These are phyloP conservation scores for Gorsachius goisagi DNA, from an alignment of 2,113 vertebrate genomes.

Conservation along the genomic window DNA sequence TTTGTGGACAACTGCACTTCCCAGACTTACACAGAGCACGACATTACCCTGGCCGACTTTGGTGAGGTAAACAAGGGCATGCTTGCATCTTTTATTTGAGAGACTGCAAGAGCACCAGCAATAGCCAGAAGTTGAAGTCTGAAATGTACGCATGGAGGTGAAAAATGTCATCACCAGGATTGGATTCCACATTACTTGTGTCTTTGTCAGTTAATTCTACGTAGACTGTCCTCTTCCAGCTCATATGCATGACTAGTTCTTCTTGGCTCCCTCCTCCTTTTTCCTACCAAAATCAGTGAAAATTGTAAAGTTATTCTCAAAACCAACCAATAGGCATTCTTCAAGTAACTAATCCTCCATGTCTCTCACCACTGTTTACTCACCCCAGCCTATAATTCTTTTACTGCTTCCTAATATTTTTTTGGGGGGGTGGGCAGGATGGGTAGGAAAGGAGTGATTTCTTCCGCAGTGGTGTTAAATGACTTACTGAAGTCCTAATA, in stretches of 20 bases:
- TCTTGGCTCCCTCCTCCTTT: not conserved
- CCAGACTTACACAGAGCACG: not conserved
- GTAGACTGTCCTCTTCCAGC: not conserved
- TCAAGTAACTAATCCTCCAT: not conserved
- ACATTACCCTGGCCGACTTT: not conserved
- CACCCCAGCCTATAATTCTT: not conserved
- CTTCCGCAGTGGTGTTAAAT: not conserved
- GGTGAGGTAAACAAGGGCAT: not conserved
- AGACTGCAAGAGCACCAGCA: not conserved
- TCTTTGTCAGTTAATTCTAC: not conserved
- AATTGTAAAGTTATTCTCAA: not conserved
- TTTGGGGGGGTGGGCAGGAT: accelerated
- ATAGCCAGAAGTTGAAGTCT: not conserved
- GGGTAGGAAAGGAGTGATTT: not conserved
- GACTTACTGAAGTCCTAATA: not conserved
- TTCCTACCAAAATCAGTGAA: not conserved
- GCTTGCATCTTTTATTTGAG: not conserved
- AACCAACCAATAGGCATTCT: not conserved
- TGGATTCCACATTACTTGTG: not conserved
- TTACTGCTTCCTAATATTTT: not conserved
- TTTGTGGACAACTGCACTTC: not conserved
- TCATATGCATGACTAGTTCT: not conserved
- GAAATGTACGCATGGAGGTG: not conserved
- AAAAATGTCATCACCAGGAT: not conserved
- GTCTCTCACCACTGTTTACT: not conserved